These are phyloP conservation scores for Mesochorus sp. DNA, from an alignment of 2,888 invertebrate genomes.

Conservation along the genomic window DNA sequence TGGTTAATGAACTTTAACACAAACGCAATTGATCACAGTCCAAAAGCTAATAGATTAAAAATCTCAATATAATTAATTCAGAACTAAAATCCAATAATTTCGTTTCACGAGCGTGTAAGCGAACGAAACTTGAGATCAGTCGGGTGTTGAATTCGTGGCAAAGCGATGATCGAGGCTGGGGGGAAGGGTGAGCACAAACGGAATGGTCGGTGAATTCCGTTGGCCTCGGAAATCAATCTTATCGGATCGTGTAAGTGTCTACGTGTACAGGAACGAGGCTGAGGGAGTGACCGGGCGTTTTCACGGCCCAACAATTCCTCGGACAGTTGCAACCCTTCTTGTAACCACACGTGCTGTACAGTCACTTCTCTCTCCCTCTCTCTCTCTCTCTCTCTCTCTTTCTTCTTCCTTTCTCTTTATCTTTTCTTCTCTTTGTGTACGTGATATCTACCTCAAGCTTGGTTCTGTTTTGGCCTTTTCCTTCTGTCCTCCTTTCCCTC, in stretches of 20 bases:
- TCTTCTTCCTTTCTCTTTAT: too few species aligned
- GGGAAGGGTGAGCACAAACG: slow-evolving; percentile 21
- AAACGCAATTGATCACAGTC: too few species aligned
- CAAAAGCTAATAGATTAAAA: too few species aligned
- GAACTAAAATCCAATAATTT: too few species aligned
- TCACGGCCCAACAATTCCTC: slow-evolving; percentile 55
- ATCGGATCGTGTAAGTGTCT: slow-evolving; percentile 32
- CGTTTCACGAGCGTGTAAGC: too few species aligned
- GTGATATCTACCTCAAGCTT: slow-evolving; percentile 38
- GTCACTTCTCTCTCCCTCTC: too few species aligned
- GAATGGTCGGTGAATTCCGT: slow-evolving; percentile 44
- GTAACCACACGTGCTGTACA: too few species aligned
- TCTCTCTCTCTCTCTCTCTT: too few species aligned
- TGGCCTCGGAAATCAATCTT: slow-evolving; percentile 60
- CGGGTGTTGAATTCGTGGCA: too few species aligned
- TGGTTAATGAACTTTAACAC: too few species aligned
- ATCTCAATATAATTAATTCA: too few species aligned
- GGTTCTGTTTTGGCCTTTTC: not conserved
- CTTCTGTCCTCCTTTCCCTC: not conserved
- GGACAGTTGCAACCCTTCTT: slow-evolving; percentile 20
- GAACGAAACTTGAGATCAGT: too few species aligned
- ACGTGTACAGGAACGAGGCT: not conserved
- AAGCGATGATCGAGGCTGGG: not conserved
- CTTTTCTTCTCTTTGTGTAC: slow-evolving; percentile 39
- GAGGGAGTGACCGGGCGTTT: slow-evolving; percentile 56